Conservation (phyloP, 1,140 invertebrate genomes). For the Polypedilum vanderplanki region DNA sequence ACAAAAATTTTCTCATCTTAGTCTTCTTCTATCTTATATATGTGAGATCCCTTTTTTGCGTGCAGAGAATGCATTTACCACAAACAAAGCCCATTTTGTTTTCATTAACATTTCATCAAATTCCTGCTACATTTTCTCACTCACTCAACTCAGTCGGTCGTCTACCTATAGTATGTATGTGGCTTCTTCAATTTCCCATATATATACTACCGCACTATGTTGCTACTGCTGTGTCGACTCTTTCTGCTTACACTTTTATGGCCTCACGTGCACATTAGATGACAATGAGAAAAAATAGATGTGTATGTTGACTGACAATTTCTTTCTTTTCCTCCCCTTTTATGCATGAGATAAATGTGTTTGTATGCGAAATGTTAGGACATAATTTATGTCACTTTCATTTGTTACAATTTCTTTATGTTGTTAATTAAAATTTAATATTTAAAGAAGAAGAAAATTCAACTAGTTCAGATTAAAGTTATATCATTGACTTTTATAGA, state of each 20-base stretch:
- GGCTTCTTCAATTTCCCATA: background rate
- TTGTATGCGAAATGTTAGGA: too few species aligned
- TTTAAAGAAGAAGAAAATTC: too few species aligned
- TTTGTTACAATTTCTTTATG: too few species aligned
- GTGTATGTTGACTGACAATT: background rate
- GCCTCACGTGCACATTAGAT: conserved; percentile 9
- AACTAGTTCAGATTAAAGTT: too few species aligned
- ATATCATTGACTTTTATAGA: too few species aligned
- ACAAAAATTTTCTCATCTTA: too few species aligned
- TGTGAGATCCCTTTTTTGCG: background rate
- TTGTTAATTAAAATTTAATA: too few species aligned
- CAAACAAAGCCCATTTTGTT: conserved; percentile 11
- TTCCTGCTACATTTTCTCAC: background rate
- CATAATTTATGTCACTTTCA: too few species aligned
- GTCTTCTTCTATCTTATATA: too few species aligned
- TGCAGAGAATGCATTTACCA: conserved; percentile 21
- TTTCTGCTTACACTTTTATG: conserved; percentile 20
- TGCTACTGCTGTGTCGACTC: background rate
- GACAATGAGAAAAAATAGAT: background rate
- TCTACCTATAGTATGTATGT: background rate
- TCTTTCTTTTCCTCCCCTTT: background rate
- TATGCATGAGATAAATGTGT: background rate
- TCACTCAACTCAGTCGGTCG: background rate
- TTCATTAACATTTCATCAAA: conserved; percentile 24
- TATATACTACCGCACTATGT: background rate